These are phyloP conservation scores for Chironomus tepperi DNA, from an alignment of 1,140 invertebrate genomes.

Conservation along the genomic window DNA sequence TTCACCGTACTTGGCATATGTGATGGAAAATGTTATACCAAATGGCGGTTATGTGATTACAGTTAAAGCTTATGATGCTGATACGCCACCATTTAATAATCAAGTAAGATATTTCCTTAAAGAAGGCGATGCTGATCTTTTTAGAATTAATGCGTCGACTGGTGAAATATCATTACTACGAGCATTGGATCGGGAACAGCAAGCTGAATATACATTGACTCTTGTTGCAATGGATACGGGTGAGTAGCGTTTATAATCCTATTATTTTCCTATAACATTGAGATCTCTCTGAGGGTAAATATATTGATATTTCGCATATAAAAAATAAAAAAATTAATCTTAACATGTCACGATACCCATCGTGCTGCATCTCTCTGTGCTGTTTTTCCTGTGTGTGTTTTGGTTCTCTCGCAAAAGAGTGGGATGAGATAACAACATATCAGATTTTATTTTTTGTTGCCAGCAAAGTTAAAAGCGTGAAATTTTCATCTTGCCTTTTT, in stretches of 20 bases:
- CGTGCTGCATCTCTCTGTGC: too few relatives aligned
- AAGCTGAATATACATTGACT: constrained; percentile 72
- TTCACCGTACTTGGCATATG: constrained; percentile 82
- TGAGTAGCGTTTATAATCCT: constrained; percentile 43
- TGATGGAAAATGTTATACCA: constrained; percentile 84
- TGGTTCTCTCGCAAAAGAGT: too few relatives aligned
- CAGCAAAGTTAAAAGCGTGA: too few relatives aligned
- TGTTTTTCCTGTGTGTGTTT: too few relatives aligned
- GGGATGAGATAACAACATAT: too few relatives aligned
- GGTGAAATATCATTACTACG: constrained; percentile 76
- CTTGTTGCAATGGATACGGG: constrained; percentile 88
- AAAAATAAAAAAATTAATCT: too few relatives aligned
- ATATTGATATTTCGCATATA: too few relatives aligned
- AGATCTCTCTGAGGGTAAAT: not conserved
- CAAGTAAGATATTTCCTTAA: constrained; percentile 86
- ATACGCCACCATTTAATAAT: constrained; percentile 81
- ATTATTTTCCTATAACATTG: not conserved
- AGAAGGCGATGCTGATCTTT: constrained; percentile 80
- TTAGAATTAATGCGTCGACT: constrained; percentile 78
- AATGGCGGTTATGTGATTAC: constrained; percentile 67
- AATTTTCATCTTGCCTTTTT: too few relatives aligned
- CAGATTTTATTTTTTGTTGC: too few relatives aligned
- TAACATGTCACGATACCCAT: too few relatives aligned
- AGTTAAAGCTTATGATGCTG: constrained; percentile 79
- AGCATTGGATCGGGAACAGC: constrained; percentile 72